Conservation (phyloP, 2,888 invertebrate species). For the Uropetala carovei region DNA sequence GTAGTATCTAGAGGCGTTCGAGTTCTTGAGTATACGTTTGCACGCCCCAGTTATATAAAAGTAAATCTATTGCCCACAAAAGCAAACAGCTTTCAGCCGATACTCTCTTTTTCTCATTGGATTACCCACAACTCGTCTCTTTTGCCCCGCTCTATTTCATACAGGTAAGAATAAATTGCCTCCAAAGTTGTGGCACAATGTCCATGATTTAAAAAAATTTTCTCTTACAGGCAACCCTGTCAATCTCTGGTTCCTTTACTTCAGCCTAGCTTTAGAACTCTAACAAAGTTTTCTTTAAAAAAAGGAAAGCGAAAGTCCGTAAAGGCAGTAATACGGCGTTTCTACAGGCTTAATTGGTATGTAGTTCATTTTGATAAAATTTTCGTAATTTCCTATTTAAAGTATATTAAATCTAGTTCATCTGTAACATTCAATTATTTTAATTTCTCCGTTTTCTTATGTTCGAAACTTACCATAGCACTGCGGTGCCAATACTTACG, state of each 20-base stretch:
- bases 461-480: too few relatives aligned
- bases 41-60: not conserved
- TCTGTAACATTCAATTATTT: too few relatives aligned
- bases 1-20: too few relatives aligned
- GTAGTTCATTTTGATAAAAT: not conserved
- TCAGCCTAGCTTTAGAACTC: conserved; percentile 76
- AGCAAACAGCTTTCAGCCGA: not conserved
- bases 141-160: not conserved
- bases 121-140: not conserved
- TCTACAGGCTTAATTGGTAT: conserved; percentile 87
- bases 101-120: not conserved
- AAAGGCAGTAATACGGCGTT: conserved; percentile 83
- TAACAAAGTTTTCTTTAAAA: conserved; percentile 84
- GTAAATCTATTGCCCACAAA: not conserved
- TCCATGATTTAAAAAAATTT: not conserved
- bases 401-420: too few relatives aligned
- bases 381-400: too few relatives aligned
- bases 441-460: too few relatives aligned
- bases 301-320: conserved; percentile 87
- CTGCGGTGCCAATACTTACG: too few relatives aligned
- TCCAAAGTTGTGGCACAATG: not conserved
- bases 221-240: not conserved
- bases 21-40: not conserved
- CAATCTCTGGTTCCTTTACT: not conserved
- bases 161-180: not conserved